phyloP scores from a whole-genome alignment of 2,888 invertebrate genomes.

The Deilephila porcellus region DNA sequence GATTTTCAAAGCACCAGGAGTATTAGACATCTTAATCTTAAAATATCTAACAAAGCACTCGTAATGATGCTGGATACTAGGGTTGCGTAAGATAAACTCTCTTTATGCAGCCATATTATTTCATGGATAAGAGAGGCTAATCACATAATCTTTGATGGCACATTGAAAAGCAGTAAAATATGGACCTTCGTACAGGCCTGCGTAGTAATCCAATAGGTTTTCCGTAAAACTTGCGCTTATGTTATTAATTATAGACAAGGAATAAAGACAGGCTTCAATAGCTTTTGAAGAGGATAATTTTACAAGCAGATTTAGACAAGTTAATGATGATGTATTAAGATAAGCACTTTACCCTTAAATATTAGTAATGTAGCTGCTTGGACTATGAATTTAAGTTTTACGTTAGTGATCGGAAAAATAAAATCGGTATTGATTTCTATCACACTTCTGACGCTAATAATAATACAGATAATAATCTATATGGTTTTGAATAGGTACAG shows the following conservation, averaged over 20 bases:
- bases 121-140: constrained; percentile 17
- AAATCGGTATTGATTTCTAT: too few relatives aligned
- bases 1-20: too few relatives aligned
- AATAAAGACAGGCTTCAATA: neutral
- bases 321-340: neutral
- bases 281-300: neutral
- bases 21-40: too few relatives aligned
- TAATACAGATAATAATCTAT: too few relatives aligned
- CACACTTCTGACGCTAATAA: too few relatives aligned
- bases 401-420: too few relatives aligned
- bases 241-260: constrained; percentile 1
- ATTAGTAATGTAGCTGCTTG: neutral
- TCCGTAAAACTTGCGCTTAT: constrained; percentile 1
- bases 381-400: too few relatives aligned
- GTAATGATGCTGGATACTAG: constrained; percentile 1
- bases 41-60: neutral
- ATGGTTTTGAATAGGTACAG: too few relatives aligned
- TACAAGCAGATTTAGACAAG: constrained; percentile 6
- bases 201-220: neutral
- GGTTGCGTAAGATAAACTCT: constrained; percentile 15
- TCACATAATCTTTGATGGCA: constrained; percentile 22
- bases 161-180: constrained; percentile 23
- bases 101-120: constrained; percentile 19
- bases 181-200: neutral
- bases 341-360: neutral